Percentiles rank a stretch among this genome's conserved stretches.
Conservation (phyloP, 1,140 invertebrate species). For the Monochamus saltuarius region DNA sequence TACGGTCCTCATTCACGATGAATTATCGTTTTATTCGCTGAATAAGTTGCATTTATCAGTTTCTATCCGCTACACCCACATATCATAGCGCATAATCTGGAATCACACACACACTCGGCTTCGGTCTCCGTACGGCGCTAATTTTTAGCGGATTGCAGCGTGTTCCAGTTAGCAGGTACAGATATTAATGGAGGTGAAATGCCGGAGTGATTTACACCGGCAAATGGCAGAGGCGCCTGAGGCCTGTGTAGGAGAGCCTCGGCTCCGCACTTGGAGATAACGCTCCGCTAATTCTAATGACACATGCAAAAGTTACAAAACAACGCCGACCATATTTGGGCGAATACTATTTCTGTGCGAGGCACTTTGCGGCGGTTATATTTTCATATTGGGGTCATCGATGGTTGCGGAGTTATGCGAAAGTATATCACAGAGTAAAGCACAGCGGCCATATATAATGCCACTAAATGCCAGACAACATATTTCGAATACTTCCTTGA, state of each 20-base stretch:
- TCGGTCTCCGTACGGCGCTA: constrained; percentile 1
- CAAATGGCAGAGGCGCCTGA: constrained; percentile 26
- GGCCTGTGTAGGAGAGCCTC: constrained; percentile 28
- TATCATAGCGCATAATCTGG: constrained; percentile 28
- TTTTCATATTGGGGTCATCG: too few species aligned
- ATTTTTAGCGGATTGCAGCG: constrained; percentile 23
- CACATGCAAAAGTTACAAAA: constrained; percentile 19
- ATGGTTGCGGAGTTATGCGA: too few species aligned
- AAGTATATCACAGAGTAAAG: too few species aligned
- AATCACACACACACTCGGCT: constrained; percentile 27
- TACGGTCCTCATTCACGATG: constrained; percentile 24
- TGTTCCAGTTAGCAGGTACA: constrained; percentile 35
- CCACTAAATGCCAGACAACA: too few species aligned
- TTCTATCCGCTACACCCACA: constrained; percentile 29
- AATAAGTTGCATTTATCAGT: constrained; percentile 30
- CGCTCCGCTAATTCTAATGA: constrained; percentile 14
- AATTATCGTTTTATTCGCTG: constrained; percentile 25
- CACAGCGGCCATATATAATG: too few species aligned
- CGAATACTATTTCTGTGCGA: too few species aligned
- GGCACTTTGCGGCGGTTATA: too few species aligned
- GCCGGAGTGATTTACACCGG: constrained; percentile 28
- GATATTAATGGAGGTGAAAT: constrained; percentile 34
- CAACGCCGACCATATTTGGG: too few species aligned
- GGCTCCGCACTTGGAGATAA: constrained; percentile 5
- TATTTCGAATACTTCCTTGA: too few species aligned